Percentiles rank a stretch among this genome's conserved stretches.
These are phyloP conservation scores for Scyliorhinus canicula DNA, from an alignment of 2,797 vertebrate genomes.

Conservation along the genomic window DNA sequence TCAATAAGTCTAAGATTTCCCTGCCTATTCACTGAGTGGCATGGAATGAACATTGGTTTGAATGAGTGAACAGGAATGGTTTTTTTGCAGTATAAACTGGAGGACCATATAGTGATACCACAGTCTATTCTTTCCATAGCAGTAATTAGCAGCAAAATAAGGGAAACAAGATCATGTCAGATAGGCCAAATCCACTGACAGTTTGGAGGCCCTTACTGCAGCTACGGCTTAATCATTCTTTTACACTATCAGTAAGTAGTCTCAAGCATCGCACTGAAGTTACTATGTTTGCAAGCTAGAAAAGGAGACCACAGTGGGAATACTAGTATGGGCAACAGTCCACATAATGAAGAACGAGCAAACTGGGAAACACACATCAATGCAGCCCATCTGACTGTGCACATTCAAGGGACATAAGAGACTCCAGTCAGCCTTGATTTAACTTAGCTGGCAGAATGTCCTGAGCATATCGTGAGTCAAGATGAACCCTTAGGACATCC, in stretches of 20 bases:
- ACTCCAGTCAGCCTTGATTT: neutral
- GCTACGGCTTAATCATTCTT: neutral
- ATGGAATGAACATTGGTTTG: neutral
- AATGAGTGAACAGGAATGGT: neutral
- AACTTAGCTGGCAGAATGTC: neutral
- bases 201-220: neutral
- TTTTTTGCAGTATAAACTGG: neutral
- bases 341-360: neutral
- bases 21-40: neutral
- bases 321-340: neutral
- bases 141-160: neutral
- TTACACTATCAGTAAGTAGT: neutral
- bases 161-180: neutral
- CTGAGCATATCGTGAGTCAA: neutral
- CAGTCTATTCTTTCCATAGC: neutral
- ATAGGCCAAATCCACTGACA: conserved; percentile 14
- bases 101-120: neutral
- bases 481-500: neutral
- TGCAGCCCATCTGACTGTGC: neutral
- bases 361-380: neutral
- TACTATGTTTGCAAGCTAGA: neutral
- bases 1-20: neutral
- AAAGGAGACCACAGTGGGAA: neutral
- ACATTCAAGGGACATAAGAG: neutral
- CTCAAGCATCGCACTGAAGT: neutral